These are phyloP conservation scores for Holothuria scabra DNA, from an alignment of 53 echinoderm and acorn worm species.

Conservation along the genomic window DNA sequence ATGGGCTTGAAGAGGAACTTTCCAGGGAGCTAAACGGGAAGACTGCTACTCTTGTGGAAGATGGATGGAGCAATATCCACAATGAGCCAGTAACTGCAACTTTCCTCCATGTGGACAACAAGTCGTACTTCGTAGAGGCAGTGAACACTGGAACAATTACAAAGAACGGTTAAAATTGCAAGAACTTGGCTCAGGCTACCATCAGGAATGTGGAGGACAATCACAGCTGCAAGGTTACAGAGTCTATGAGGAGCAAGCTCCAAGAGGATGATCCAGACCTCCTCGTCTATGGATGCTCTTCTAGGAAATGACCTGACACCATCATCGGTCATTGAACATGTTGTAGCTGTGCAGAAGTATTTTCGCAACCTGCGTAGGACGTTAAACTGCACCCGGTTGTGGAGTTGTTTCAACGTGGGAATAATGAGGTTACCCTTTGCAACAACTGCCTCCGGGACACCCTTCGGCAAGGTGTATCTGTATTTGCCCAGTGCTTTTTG, in stretches of 20 bases:
- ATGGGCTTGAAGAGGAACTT: slow-evolving; percentile 17
- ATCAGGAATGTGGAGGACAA: slow-evolving; percentile 29
- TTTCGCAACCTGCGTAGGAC: slow-evolving; percentile 40
- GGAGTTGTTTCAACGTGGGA: too few relatives aligned
- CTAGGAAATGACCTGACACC: slow-evolving; percentile 27
- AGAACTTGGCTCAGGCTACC: slow-evolving; percentile 8
- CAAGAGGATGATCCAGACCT: slow-evolving; percentile 19
- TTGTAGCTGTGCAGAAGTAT: slow-evolving; percentile 27
- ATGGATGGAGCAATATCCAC: slow-evolving; percentile 47
- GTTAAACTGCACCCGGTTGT: too few relatives aligned
- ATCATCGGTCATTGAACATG: slow-evolving; percentile 19
- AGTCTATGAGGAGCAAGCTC: slow-evolving; percentile 7
- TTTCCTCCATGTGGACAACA: slow-evolving; percentile 33
- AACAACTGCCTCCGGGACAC: too few relatives aligned
- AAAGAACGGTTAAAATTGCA: slow-evolving; percentile 37
- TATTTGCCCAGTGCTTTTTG: too few relatives aligned
- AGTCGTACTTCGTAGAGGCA: slow-evolving; percentile 43
- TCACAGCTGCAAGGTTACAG: slow-evolving; percentile 30
- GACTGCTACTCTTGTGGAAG: slow-evolving; percentile 30
- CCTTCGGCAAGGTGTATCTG: too few relatives aligned
- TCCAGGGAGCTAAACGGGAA: slow-evolving; percentile 37
- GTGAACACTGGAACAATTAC: slow-evolving; percentile 31
- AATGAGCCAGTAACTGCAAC: slow-evolving; percentile 44
- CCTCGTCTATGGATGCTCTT: slow-evolving; percentile 18
- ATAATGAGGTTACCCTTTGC: too few relatives aligned